A percentile compares a stretch with the other conserved stretches of the same genome.
phyloP scores from a whole-genome alignment of 2,113 vertebrate genomes.

The Mustela nigripes region DNA sequence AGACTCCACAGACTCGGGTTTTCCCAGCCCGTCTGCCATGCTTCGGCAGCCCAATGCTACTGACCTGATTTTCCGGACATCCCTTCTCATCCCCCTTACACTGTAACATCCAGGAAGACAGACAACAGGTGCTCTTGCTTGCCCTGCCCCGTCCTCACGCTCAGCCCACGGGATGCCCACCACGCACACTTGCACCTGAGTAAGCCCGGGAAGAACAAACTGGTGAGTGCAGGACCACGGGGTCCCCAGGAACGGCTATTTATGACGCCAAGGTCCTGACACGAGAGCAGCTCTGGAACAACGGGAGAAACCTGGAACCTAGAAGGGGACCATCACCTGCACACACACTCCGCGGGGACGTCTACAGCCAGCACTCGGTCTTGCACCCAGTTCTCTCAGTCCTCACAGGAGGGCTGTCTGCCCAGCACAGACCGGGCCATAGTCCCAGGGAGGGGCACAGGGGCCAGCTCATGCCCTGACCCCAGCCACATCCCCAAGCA shows the following conservation, averaged over 20 bases:
- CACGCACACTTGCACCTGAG: not conserved
- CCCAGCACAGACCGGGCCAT: not conserved
- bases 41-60: not conserved
- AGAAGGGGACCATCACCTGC: not conserved
- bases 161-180: not conserved
- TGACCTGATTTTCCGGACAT: not conserved
- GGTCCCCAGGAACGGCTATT: not conserved
- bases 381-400: not conserved
- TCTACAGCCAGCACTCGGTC: rapidly evolving
- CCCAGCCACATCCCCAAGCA: not conserved
- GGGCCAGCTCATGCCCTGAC: not conserved
- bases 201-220: not conserved
- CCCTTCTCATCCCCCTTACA: not conserved
- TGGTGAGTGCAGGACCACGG: too few species aligned
- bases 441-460: not conserved
- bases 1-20: not conserved
- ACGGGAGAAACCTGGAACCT: not conserved
- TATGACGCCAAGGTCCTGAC: not conserved
- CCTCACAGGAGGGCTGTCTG: not conserved
- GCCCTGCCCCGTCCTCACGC: not conserved
- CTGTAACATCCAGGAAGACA: not conserved
- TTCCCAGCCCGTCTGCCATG: not conserved
- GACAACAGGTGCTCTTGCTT: not conserved
- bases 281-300: not conserved
- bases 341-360: not conserved